phyloP scores from a whole-genome alignment of 2,888 invertebrate genomes.

The Himalopsyche anomala region DNA sequence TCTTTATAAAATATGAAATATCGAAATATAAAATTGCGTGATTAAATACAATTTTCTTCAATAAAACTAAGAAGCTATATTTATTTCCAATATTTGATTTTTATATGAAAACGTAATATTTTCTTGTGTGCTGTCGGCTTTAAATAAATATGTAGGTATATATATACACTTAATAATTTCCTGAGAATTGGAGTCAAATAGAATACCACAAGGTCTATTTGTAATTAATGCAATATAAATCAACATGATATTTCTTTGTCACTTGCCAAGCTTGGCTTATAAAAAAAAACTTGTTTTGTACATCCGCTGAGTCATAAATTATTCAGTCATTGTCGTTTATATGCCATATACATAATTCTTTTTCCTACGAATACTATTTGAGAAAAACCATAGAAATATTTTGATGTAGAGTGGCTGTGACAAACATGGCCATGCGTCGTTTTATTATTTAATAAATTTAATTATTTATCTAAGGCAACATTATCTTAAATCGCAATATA shows the following conservation, averaged over 20 bases:
- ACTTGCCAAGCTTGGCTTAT: not conserved
- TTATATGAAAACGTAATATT: too few species aligned
- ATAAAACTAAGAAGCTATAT: too few species aligned
- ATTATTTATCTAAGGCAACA: too few species aligned
- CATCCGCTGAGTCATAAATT: conserved; percentile 28
- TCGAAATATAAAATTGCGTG: too few species aligned
- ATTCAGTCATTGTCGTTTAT: not conserved
- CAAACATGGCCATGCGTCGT: too few species aligned
- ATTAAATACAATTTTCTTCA: too few species aligned
- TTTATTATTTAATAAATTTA: too few species aligned
- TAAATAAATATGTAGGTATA: too few species aligned
- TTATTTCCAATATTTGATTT: too few species aligned
- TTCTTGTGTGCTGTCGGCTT: too few species aligned
- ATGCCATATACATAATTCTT: conserved; percentile 1
- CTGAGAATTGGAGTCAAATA: not conserved
- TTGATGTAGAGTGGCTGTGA: not conserved
- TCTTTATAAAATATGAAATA: too few species aligned
- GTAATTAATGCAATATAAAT: not conserved
- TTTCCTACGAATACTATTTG: not conserved
- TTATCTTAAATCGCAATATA: too few species aligned
- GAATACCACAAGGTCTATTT: not conserved
- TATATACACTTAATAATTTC: not conserved
- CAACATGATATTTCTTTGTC: conserved; percentile 8
- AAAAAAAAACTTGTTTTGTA: not conserved
- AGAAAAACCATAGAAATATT: not conserved